phyloP scores from a whole-genome alignment of 2,797 vertebrate species.

The Tamandua tetradactyla region DNA sequence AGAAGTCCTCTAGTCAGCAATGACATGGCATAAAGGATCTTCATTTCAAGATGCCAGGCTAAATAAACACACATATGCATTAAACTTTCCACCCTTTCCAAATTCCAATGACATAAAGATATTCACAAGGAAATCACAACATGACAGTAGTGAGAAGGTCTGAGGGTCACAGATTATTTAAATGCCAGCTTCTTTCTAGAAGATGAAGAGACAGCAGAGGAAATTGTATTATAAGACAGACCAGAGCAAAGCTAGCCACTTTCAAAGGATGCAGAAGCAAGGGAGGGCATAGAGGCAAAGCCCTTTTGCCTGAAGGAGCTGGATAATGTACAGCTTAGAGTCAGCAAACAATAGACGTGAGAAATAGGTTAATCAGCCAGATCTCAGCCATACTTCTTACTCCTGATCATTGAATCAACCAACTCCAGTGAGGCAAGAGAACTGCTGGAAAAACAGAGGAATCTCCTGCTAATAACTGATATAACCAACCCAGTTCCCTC shows the following conservation, averaged over 20 bases:
- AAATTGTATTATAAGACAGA: neutral
- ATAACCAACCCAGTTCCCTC: neutral
- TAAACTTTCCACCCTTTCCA: neutral
- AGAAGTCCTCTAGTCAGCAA: neutral
- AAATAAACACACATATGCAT: neutral
- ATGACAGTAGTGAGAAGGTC: neutral
- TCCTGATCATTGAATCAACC: neutral
- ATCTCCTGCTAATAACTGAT: neutral
- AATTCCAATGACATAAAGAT: neutral
- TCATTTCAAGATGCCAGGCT: neutral
- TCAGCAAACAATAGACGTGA: neutral
- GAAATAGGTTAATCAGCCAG: conserved; percentile 13
- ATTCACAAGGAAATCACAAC: neutral
- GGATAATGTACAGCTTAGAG: neutral
- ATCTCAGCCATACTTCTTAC: conserved; percentile 3
- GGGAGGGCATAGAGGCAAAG: neutral
- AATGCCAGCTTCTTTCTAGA: conserved; percentile 38
- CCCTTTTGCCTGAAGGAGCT: conserved; percentile 27
- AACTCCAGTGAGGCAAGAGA: neutral
- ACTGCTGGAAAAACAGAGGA: neutral
- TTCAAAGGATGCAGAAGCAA: neutral
- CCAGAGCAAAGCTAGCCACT: neutral
- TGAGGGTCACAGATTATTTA: neutral
- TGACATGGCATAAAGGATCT: neutral
- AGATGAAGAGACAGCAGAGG: neutral